Base-by-base conservation (phyloP, 2,113 vertebrate species). In the Dolichallabes microphthalmus region DNA sequence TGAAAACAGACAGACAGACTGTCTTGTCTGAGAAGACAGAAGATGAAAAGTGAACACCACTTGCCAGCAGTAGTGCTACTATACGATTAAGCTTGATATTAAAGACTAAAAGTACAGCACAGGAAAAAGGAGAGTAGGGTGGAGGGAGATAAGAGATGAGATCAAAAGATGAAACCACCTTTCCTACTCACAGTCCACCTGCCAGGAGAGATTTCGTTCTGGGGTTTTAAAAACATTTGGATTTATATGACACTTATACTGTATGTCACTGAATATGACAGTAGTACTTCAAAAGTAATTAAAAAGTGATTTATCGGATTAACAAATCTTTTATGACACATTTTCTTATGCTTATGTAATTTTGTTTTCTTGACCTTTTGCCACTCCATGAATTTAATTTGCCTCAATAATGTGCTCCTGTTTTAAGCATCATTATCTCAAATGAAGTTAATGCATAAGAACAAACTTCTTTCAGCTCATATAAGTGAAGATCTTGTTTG, bases 81-180 rank as follows among this genome's bases (percentile, higher is more conserved):
- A 8, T 45, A 8, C 64, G 74, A 19, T 45, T 8, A n/a, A 66
- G 68, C 81, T 80, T 45, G 20, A 71, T 17, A 80, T 82, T 78
- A 87, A 80, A 66, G 55, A 85, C 82, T 73, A 66, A 45, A 68
- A 86, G 69, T 79, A 85, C 82, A 74, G n/a, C 61, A 35, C 22
- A 78, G 60, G 25, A 52, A 63, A 68, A 81, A 71, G 35, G 20
- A 82, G 45, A 76, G 69, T 53, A 32, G 39, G 64, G 82, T 9
- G 22, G 68, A 75, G 53, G 35, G 35, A 71, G 50, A 45, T 15
- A 73, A 63, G 55, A 30, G 30, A 39, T 15, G 57, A 60, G 32
- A 60, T 7, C 6, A 60, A 55, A 7, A 15, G 32, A 17, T 32
- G 35, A 27, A 50, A 32, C 64, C 32, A 17, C 66, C 20, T 25